Evolutionary conservation across 2,113 vertebrate genomes (phyloP).

Genomic region (Labrus mixtus): DNA sequence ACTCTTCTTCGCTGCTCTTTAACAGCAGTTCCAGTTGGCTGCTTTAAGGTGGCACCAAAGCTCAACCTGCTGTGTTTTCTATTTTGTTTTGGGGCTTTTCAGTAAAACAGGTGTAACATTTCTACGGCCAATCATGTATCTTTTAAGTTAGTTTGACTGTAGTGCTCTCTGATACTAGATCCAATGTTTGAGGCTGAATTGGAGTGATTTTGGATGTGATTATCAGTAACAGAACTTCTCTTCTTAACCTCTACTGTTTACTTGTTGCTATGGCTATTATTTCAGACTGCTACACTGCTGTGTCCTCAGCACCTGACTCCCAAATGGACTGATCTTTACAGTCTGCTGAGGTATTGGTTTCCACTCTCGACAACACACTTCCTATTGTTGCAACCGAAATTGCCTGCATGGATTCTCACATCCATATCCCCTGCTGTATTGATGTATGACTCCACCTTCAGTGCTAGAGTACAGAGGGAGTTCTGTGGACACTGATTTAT

Average conservation of each 20-base stretch:
- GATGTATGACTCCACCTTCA: slow-evolving; percentile 68
- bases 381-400: slow-evolving; percentile 29
- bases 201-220: no score
- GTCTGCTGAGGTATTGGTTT: slow-evolving; percentile 12
- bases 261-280: background rate
- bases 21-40: no score
- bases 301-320: slow-evolving; percentile 22
- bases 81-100: no score
- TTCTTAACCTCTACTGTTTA: slow-evolving; percentile 20
- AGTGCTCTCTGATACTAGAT: no score
- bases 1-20: no score
- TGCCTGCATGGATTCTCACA: slow-evolving; percentile 18
- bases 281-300: slow-evolving; percentile 8
- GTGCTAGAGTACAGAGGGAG: slow-evolving; percentile 36
- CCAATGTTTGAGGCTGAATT: no score
- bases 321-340: slow-evolving; percentile 25
- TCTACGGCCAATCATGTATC: background rate
- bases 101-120: rapidly evolving
- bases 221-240: background rate
- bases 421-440: slow-evolving; percentile 46
- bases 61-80: no score
- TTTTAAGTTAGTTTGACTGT: background rate
- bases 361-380: slow-evolving; percentile 5
- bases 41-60: no score
- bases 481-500: slow-evolving; percentile 56